phyloP scores from a whole-genome alignment of 2,797 vertebrate genomes.

The Poeciliopsis turneri region DNA sequence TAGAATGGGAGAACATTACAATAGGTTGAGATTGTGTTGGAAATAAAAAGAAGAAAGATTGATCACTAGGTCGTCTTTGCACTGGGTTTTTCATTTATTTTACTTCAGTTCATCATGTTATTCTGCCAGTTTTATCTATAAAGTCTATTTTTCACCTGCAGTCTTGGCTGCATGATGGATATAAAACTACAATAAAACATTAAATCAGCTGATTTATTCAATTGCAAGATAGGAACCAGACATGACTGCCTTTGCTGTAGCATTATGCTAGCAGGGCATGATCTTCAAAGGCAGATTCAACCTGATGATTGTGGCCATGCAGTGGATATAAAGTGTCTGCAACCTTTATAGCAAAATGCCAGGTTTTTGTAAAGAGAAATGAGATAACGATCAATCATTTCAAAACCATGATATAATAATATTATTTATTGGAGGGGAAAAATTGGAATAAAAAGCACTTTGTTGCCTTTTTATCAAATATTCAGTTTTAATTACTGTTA shows the following conservation, averaged over 20 bases:
- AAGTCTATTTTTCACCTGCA: not conserved
- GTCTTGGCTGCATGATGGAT: not conserved
- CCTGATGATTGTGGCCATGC: not conserved
- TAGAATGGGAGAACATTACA: not conserved
- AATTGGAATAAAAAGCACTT: not conserved
- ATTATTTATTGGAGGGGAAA: not conserved
- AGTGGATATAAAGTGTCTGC: not conserved
- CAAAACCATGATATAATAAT: not conserved
- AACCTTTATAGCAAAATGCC: not conserved
- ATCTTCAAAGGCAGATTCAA: not conserved
- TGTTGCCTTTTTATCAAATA: not conserved
- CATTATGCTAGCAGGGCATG: not conserved
- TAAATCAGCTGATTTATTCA: not conserved
- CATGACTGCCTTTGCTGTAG: not conserved
- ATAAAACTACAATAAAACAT: not conserved
- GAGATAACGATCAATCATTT: not conserved
- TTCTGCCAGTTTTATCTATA: not conserved
- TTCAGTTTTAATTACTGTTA: not conserved
- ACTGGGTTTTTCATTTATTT: conserved; percentile 1
- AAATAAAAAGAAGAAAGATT: not conserved
- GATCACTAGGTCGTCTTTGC: not conserved
- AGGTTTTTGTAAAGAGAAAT: not conserved
- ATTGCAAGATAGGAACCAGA: not conserved
- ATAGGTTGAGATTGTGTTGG: not conserved
- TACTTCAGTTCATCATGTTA: not conserved